Evolutionary conservation across 2,113 vertebrate species (phyloP).

Genomic region (Eonycteris spelaea): DNA sequence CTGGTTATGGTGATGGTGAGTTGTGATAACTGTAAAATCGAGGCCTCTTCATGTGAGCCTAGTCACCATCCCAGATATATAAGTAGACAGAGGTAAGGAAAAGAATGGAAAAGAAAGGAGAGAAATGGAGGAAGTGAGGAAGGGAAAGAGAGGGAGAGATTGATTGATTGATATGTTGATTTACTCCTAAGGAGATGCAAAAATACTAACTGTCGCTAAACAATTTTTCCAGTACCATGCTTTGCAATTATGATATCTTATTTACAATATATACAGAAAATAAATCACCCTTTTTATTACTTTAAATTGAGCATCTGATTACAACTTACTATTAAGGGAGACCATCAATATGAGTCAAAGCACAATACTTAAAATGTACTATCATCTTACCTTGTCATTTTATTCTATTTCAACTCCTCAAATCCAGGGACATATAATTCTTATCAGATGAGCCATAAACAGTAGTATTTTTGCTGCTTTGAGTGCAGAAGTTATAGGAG

Average conservation of each 20-base stretch:
- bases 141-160: background rate
- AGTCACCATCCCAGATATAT: background rate
- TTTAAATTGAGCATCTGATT: background rate
- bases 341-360: background rate
- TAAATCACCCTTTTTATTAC: background rate
- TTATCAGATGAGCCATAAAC: background rate
- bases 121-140: background rate
- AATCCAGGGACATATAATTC: background rate
- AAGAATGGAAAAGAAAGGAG: background rate
- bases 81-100: background rate
- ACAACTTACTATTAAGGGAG: background rate
- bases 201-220: background rate
- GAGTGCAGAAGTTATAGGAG: background rate
- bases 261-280: background rate
- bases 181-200: background rate
- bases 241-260: background rate
- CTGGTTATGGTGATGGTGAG: background rate
- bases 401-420: background rate
- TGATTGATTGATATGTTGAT: background rate
- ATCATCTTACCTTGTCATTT: background rate
- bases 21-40: background rate
- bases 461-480: background rate
- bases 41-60: background rate
- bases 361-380: background rate
- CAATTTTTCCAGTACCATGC: background rate